Percentiles rank a stretch among this genome's conserved stretches.
These are phyloP conservation scores for Troides oblongomaculatus DNA, from an alignment of 2,888 invertebrate species.

Conservation along the genomic window DNA sequence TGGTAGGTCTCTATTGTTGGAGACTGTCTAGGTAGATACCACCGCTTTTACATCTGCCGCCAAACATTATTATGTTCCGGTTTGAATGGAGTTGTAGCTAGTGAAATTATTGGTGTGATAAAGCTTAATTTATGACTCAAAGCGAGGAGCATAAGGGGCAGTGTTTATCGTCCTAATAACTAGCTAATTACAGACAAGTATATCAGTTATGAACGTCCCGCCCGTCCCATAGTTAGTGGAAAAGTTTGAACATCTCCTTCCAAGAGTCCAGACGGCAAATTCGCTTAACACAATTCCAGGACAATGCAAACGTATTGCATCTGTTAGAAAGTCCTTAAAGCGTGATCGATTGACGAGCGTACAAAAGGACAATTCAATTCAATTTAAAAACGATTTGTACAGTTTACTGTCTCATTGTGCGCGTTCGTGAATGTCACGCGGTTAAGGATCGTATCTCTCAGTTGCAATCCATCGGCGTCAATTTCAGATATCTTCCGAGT, in stretches of 20 bases:
- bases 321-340: constrained; percentile 30
- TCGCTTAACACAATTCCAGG: constrained; percentile 6
- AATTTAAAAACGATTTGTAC: constrained; percentile 30
- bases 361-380: constrained; percentile 32
- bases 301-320: constrained; percentile 22
- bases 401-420: constrained; percentile 24
- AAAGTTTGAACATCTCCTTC: too few relatives aligned
- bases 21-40: too few relatives aligned
- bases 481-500: constrained; percentile 6
- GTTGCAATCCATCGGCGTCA: constrained; percentile 11
- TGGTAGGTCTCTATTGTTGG: too few relatives aligned
- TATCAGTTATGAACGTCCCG: too few relatives aligned
- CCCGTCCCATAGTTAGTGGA: background rate
- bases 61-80: too few relatives aligned
- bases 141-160: too few relatives aligned
- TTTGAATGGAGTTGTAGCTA: too few relatives aligned
- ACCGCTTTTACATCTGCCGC: too few relatives aligned
- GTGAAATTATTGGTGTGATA: too few relatives aligned
- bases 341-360: constrained; percentile 28
- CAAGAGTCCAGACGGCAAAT: background rate
- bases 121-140: too few relatives aligned
- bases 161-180: too few relatives aligned
- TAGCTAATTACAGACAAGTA: too few relatives aligned
- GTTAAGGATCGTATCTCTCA: constrained; percentile 15
- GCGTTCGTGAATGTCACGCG: constrained; percentile 24